phyloP scores from a whole-genome alignment of 2,888 invertebrate species.

The Heliconius charithonia region DNA sequence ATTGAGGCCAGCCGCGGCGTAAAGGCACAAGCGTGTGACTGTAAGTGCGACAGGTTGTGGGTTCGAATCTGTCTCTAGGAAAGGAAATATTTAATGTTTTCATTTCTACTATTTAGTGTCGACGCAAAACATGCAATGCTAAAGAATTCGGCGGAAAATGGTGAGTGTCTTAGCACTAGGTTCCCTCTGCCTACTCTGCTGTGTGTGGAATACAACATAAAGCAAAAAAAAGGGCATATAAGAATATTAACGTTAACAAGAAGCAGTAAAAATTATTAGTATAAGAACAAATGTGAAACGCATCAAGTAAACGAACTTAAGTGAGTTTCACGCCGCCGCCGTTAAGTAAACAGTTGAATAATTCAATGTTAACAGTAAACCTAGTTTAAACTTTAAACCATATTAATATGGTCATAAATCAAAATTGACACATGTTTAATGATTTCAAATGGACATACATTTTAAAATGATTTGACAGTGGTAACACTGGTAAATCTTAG shows the following conservation, averaged over 20 bases:
- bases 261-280: slow-evolving; percentile 7
- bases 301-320: slow-evolving; percentile 8
- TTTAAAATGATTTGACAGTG: background rate
- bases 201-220: no score
- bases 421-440: slow-evolving; percentile 40
- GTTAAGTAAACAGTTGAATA: slow-evolving; percentile 33
- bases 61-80: no score
- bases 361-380: slow-evolving; percentile 34
- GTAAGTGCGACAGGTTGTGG: no score
- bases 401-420: slow-evolving; percentile 42
- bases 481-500: background rate
- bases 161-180: no score
- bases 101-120: no score
- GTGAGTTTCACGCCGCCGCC: slow-evolving; percentile 31
- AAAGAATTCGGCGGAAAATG: no score
- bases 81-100: no score
- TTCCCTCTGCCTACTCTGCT: no score
- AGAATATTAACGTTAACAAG: slow-evolving; percentile 4
- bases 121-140: no score
- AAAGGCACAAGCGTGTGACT: no score
- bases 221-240: no score
- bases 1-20: background rate
- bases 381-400: slow-evolving; percentile 37
- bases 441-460: slow-evolving; percentile 6
- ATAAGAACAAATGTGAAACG: slow-evolving; percentile 11